These are phyloP conservation scores for Eledone cirrhosa DNA, from an alignment of 2,888 invertebrate genomes.

Conservation along the genomic window DNA sequence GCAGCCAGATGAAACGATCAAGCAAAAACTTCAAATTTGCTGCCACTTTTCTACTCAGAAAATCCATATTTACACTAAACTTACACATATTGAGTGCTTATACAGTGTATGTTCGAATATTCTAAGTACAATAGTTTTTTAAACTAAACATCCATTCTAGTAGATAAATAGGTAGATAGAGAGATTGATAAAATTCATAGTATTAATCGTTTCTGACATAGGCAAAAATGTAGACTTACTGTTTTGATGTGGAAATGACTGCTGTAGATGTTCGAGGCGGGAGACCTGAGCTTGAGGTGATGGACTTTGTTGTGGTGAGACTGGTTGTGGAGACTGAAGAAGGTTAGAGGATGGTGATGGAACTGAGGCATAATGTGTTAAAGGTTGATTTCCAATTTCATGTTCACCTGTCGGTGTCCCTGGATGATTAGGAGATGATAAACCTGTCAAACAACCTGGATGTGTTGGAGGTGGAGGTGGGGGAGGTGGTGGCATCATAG, in stretches of 20 bases:
- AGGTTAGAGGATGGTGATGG: conserved; percentile 4
- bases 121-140: no score
- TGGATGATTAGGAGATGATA: conserved; percentile 13
- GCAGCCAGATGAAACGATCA: no score
- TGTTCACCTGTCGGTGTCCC: not conserved
- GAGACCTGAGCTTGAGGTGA: not conserved
- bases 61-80: no score
- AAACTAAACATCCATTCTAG: no score
- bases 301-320: conserved; percentile 12
- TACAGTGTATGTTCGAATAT: no score
- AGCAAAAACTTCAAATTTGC: no score
- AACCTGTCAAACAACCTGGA: not conserved
- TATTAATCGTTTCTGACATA: no score
- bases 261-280: conserved; percentile 19
- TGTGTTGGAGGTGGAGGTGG: conserved; percentile 40
- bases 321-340: conserved; percentile 13
- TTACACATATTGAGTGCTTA: no score
- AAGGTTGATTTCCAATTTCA: conserved; percentile 25
- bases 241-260: conserved; percentile 22
- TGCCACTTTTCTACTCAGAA: no score
- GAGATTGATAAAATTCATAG: no score
- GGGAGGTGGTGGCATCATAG: conserved; percentile 48
- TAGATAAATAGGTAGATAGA: no score
- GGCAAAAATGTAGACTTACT: conserved; percentile 4
- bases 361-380: conserved; percentile 19